Conservation (phyloP, 2,888 invertebrate genomes). For the Ischnura elegans region DNA sequence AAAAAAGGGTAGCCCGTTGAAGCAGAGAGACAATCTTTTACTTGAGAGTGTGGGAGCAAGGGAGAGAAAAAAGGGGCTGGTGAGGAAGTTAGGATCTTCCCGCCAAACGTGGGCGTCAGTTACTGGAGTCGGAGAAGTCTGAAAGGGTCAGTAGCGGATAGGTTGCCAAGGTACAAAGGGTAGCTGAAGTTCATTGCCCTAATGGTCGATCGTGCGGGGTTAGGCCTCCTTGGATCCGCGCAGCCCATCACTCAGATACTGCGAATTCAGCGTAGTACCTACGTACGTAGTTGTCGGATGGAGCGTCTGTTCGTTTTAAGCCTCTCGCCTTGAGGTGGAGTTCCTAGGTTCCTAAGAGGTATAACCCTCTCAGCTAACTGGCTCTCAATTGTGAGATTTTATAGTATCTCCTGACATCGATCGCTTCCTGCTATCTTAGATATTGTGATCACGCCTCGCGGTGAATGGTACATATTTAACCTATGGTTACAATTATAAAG, state of each 20-base stretch:
- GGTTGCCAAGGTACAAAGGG: background rate
- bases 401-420: no score
- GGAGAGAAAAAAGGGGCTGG: background rate
- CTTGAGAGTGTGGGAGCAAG: background rate
- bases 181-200: background rate
- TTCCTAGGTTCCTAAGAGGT: no score
- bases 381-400: no score
- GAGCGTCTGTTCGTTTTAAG: background rate
- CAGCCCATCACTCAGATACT: background rate
- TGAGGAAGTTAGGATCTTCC: background rate
- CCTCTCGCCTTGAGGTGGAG: background rate
- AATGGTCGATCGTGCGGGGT: background rate
- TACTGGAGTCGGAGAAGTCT: background rate
- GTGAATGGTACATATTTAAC: no score
- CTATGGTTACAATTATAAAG: no score
- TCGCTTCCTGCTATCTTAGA: no score
- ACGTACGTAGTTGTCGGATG: background rate
- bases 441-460: no score
- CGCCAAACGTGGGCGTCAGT: background rate
- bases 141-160: background rate
- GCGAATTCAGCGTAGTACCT: background rate
- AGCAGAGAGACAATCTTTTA: background rate
- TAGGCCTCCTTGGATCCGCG: background rate
- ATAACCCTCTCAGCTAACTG: no score
- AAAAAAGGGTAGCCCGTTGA: no score